Conservation (phyloP, 2,797 vertebrate genomes). For the Brachyalestes nurse region DNA sequence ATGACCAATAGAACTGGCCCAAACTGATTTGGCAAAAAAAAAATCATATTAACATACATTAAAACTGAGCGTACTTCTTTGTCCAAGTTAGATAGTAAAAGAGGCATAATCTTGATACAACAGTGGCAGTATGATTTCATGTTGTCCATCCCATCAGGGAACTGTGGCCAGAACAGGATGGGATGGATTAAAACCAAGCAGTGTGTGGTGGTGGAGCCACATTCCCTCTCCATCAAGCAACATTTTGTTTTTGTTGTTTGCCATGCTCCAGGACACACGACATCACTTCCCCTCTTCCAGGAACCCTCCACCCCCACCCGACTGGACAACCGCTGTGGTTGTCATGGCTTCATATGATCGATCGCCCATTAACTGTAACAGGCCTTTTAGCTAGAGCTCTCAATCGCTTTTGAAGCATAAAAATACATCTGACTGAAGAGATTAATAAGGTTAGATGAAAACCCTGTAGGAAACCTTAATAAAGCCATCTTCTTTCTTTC, state of each 20-base stretch:
- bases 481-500: neutral
- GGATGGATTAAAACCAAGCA: neutral
- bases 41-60: too few relatives aligned
- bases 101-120: neutral
- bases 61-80: too few relatives aligned
- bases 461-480: neutral
- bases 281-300: neutral
- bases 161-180: neutral
- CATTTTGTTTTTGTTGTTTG: too few relatives aligned
- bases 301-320: neutral
- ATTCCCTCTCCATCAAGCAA: too few relatives aligned
- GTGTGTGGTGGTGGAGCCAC: too few relatives aligned
- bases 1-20: too few relatives aligned
- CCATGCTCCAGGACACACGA: too few relatives aligned
- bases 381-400: conserved; percentile 4
- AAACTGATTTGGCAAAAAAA: too few relatives aligned
- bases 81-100: neutral
- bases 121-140: neutral
- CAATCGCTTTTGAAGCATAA: neutral
- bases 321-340: conserved; percentile 1
- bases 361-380: conserved; percentile 16
- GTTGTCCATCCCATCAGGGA: neutral
- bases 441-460: neutral
- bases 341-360: conserved; percentile 10
- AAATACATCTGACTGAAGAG: conserved; percentile 2